These are phyloP conservation scores for Drosophila baimaii DNA, from an alignment of 1,140 invertebrate genomes.

Conservation along the genomic window DNA sequence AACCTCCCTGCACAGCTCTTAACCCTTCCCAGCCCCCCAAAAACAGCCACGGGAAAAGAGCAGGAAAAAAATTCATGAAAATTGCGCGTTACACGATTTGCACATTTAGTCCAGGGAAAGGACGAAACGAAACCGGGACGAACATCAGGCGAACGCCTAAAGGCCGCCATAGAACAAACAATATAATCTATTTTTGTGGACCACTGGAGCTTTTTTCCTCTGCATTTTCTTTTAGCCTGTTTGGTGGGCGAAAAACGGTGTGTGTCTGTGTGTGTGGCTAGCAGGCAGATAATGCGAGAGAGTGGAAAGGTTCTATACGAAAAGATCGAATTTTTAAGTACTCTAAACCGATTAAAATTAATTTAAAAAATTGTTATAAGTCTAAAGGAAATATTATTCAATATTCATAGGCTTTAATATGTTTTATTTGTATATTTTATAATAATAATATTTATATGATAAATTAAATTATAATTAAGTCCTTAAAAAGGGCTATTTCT, in stretches of 20 bases:
- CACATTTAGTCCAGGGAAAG: constrained; percentile 51
- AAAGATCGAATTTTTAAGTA: constrained; percentile 13
- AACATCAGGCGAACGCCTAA: constrained; percentile 62
- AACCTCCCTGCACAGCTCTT: not conserved
- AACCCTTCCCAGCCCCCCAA: constrained; percentile 25
- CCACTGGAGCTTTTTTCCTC: constrained; percentile 53
- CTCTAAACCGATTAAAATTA: not conserved
- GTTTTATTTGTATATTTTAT: not conserved
- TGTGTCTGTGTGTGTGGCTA: constrained; percentile 21
- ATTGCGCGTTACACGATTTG: constrained; percentile 62
- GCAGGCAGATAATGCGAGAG: constrained; percentile 40
- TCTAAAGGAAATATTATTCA: not conserved
- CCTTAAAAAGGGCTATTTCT: too few relatives aligned
- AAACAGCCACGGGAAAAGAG: constrained; percentile 17
- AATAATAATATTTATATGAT: too few relatives aligned
- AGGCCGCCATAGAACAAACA: constrained; percentile 76
- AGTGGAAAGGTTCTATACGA: not conserved
- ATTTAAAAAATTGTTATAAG: not conserved
- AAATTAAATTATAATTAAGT: too few relatives aligned
- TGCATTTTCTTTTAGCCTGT: constrained; percentile 23
- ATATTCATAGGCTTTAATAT: not conserved
- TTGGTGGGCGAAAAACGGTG: constrained; percentile 41
- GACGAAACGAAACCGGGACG: not conserved
- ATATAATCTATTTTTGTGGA: constrained; percentile 76
- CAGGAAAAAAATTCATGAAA: constrained; percentile 33